Evolutionary conservation across 2,888 invertebrate species (phyloP), one percentile per base, ranked within the genome.

Genomic region (Bruchidius siliquastri): DNA sequence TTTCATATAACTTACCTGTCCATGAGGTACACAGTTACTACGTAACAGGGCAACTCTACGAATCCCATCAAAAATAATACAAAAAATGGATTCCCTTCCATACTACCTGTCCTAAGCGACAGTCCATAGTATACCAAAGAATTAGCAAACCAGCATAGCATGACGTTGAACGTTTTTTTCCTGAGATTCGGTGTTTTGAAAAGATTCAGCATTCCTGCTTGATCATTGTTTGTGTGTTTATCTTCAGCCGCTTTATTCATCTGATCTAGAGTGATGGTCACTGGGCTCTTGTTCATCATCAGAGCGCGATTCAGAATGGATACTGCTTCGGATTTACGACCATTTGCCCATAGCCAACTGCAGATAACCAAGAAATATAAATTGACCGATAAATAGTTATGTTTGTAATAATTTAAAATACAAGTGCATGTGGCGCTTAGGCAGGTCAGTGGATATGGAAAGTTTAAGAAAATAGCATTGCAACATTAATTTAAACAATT

Each of bases 71-170:
- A 88, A 81, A 95, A 95, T 72, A 93, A 88, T 80, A 94, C 93
- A 18, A 96, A 84, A 85, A 90, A 95, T 0, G 96, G 95, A 85
- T 96, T 94, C 20, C 94, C 95, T 77, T 92, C 90, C n/a, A 96
- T 87, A 81, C 91, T 93, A 2, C 94, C 94, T 0, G 94, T 91
- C 81, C 93, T 95, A 72, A 96, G 85, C 0, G 95, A 94, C 0
- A 96, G 87, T 0, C 96, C 96, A 81, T 96, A 96, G 85, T 96
- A 96, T 0, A 93, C 94, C 75, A 96, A 89, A 0, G 95, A 93
- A 84, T 95, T 95, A n/a, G 95, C 94, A 83, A 95, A 95, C 95
- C 95, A 96, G 81, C 92, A 92, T 20, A 95, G 88, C 81, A 95
- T 94, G 6, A 95, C 90, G 82, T 94, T 96, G 8, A 96, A 84